Evolutionary conservation across 2,797 vertebrate genomes (phyloP).

Genomic region (Rhadinocentrus ornatus): DNA sequence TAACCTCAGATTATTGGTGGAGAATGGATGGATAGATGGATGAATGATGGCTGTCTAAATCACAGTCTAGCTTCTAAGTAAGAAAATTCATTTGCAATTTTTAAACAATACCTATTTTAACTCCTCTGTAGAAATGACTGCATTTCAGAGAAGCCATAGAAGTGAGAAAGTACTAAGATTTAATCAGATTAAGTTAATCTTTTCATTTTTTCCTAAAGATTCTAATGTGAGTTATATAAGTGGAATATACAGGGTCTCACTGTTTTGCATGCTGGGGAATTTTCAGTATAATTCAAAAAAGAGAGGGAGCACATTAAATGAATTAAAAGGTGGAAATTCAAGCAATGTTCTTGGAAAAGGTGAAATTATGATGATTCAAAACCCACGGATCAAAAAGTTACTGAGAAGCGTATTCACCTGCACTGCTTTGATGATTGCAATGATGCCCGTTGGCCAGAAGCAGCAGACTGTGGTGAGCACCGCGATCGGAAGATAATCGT

Average conservation of each 20-base stretch:
- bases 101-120: neutral
- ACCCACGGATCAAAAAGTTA: conserved; percentile 27
- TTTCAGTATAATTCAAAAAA: neutral
- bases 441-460: conserved; percentile 96
- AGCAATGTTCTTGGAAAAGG: conserved; percentile 11
- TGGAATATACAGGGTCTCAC: neutral
- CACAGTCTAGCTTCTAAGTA: no score
- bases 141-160: no score
- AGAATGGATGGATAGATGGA: no score
- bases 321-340: conserved; percentile 14
- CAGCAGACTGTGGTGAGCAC: conserved; percentile 96
- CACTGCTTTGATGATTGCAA: conserved; percentile 95
- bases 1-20: no score
- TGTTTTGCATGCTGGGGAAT: neutral
- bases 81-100: no score
- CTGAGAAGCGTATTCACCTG: conserved; percentile 80
- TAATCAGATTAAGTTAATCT: no score
- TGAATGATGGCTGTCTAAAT: no score
- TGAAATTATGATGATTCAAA: conserved; percentile 23
- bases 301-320: neutral
- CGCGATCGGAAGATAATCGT: conserved; percentile 95
- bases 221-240: neutral
- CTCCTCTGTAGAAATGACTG: no score
- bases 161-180: no score
- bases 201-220: neutral